phyloP scores from a whole-genome alignment of 2,888 invertebrate genomes.

The Timandra comae region DNA sequence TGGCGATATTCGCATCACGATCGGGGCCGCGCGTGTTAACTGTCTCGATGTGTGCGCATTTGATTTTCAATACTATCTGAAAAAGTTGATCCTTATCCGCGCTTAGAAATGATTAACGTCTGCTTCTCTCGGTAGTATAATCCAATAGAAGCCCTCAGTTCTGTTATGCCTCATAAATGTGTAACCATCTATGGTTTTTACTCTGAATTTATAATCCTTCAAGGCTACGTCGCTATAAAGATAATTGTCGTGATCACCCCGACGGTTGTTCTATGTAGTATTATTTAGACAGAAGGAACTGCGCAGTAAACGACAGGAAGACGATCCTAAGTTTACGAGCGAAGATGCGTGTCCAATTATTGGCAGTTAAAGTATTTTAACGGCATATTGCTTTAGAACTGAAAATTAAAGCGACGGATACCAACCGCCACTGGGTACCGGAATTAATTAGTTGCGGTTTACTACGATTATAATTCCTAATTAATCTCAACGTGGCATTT shows the following conservation, averaged over 20 bases:
- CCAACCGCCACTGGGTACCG: constrained; percentile 34
- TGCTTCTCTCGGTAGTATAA: constrained; percentile 1
- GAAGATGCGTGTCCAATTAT: constrained; percentile 52
- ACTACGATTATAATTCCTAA: constrained; percentile 58
- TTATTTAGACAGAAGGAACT: constrained; percentile 44
- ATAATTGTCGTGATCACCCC: constrained; percentile 27
- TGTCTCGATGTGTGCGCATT: constrained; percentile 38
- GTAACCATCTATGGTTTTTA: too few relatives aligned
- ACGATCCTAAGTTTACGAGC: constrained; percentile 51
- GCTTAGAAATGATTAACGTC: constrained; percentile 4
- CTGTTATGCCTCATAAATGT: too few relatives aligned
- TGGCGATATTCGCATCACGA: constrained; percentile 68
- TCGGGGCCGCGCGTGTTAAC: constrained; percentile 62
- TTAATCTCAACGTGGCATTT: constrained; percentile 59
- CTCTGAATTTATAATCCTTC: too few relatives aligned
- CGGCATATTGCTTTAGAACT: constrained; percentile 52
- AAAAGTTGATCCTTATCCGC: constrained; percentile 7
- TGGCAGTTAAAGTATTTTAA: constrained; percentile 59
- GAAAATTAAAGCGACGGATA: constrained; percentile 52
- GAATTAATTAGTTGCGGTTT: constrained; percentile 56
- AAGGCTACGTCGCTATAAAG: constrained; percentile 18
- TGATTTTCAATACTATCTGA: constrained; percentile 25
- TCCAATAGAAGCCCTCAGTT: constrained; percentile 1
- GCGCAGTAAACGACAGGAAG: constrained; percentile 55
- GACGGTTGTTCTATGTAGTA: constrained; percentile 12